Evolutionary conservation across 2,797 vertebrate genomes (phyloP).

Genomic region (Pseudocheirus occidentalis): DNA sequence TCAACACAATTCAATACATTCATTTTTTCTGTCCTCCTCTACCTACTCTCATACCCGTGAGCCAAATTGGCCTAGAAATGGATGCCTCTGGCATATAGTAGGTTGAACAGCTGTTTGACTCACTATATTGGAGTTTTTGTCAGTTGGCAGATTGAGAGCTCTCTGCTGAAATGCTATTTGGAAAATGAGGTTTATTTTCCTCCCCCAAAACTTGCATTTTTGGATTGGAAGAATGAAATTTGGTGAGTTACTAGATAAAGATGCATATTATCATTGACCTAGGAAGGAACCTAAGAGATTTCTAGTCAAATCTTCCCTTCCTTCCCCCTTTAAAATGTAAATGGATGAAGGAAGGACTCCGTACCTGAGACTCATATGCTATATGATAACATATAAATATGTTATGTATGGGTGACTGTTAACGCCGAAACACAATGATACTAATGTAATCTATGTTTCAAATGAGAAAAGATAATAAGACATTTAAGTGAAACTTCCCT

Average conservation of each 20-base stretch:
- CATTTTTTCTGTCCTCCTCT: neutral
- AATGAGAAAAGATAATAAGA: neutral
- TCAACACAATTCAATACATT: conserved; percentile 22
- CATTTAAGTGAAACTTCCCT: neutral
- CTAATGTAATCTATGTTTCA: neutral
- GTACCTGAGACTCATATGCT: neutral
- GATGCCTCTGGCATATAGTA: conserved; percentile 6
- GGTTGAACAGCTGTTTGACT: conserved; percentile 38
- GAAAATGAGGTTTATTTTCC: conserved; percentile 2
- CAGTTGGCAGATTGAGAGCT: conserved; percentile 50
- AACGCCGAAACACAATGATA: conserved; percentile 4
- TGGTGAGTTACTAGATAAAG: neutral
- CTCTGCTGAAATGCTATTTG: conserved; percentile 41
- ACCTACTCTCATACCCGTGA: neutral
- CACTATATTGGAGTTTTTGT: conserved; percentile 48
- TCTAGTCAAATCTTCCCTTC: neutral
- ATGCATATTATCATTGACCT: conserved; percentile 12
- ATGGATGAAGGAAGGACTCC: neutral
- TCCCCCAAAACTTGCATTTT: conserved; percentile 31
- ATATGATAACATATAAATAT: neutral
- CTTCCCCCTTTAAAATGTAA: neutral
- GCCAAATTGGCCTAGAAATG: conserved; percentile 2
- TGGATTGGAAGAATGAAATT: conserved; percentile 40
- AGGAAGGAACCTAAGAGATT: conserved; percentile 5
- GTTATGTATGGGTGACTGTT: neutral